Base-by-base conservation (phyloP, 2,888 invertebrate genomes). In the Hylaea fasciaria region DNA sequence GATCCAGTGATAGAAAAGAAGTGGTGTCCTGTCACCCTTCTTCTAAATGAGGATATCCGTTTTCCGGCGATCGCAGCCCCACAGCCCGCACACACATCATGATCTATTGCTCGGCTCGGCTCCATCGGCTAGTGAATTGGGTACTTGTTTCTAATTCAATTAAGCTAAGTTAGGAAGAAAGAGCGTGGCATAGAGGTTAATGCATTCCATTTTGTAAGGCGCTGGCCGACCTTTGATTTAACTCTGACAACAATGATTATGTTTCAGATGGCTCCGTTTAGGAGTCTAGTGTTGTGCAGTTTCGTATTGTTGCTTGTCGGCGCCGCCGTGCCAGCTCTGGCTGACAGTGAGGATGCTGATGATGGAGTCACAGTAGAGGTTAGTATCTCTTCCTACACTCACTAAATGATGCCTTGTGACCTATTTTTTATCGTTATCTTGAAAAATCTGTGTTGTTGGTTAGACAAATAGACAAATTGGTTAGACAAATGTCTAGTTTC, bases 361-460 rank as follows among this genome's bases (percentile, higher is more conserved):
- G 89, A 89, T 64, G 91, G 76, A 71, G 82, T 82, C 7, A 82
- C 83, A 12, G 84, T 92, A 57, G 91, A 91, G 89, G 91, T 91
- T 85, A 87, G 89, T 82, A 40, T 28, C 10, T 14, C 4, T 49
- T 41, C 43, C 35, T n/a, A 35, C 12, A 46, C 17, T 1, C 29
- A 37, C 53, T n/a, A 52, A 45, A 52, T 40, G 37, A 57, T 29
- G 45, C 64, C 58, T 52, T 53, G 4, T 68, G 65, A 62, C 71
- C 65, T 69, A 69, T 52, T 62, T 69, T 44, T 29, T 46, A n/a
- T n/a, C 29, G 2, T 29, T 13, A 46, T 13, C 11, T 64, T 44
- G 16, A 16, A 16, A 28, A 11, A 9, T n/a, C 1, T 3, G 35
- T 2, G 4, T 11, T 8, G 35, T 35, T 11, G 2, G 7, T 1